These are phyloP conservation scores for Timema cristinae DNA, from an alignment of 2,888 invertebrate genomes.

Conservation along the genomic window DNA sequence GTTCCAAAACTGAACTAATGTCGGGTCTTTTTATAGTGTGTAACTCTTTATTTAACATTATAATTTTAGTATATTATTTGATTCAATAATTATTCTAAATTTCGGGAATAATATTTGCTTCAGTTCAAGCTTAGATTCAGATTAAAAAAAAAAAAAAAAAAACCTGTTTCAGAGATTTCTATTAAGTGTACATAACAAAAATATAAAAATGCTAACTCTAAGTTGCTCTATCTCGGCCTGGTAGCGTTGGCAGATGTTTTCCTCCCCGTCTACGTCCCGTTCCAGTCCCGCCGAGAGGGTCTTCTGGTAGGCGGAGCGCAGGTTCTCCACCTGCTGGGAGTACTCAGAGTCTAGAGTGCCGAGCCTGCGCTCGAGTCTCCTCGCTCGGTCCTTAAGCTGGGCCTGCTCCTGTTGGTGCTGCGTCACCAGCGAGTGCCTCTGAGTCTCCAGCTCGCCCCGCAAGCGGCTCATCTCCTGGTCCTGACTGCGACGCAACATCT, in stretches of 20 bases:
- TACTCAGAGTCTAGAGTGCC: constrained; percentile 77
- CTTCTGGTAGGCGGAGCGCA: constrained; percentile 71
- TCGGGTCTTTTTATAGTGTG: no score
- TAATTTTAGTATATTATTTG: no score
- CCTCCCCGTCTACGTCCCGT: constrained; percentile 57
- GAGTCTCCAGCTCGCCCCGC: constrained; percentile 35
- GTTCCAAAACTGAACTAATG: no score
- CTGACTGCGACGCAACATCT: constrained; percentile 43
- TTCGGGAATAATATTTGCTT: constrained; percentile 1
- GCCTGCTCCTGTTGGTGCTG: constrained; percentile 46
- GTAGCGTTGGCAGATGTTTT: constrained; percentile 66
- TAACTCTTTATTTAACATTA: no score
- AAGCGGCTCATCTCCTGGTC: constrained; percentile 35
- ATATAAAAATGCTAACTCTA: constrained; percentile 47
- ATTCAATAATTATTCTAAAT: background rate
- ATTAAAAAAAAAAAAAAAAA: constrained; percentile 9
- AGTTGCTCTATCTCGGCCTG: constrained; percentile 85
- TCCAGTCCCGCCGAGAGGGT: constrained; percentile 56
- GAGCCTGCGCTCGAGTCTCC: constrained; percentile 65
- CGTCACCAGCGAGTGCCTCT: constrained; percentile 41
- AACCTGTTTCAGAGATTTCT: no score
- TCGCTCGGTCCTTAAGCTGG: constrained; percentile 61
- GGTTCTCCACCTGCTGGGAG: constrained; percentile 73
- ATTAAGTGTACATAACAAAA: background rate
- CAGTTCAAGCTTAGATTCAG: no score